Base-by-base conservation (phyloP, 1,140 invertebrate species). In the Habropoda laboriosa region DNA sequence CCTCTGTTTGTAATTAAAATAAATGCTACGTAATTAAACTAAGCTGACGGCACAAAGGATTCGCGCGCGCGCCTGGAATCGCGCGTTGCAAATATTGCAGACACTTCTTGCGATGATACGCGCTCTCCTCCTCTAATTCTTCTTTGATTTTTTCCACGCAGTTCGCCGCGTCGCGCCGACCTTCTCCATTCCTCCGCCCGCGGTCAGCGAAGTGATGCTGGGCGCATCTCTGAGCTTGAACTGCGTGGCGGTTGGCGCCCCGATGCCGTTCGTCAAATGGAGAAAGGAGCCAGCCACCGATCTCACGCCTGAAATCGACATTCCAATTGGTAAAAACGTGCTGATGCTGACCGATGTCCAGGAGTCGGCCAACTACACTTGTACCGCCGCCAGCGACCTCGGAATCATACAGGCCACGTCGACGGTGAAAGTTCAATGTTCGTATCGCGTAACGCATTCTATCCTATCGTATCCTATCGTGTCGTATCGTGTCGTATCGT, bases 261-360 rank as follows among this genome's bases (percentile, higher is more conserved):
- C 99, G 0, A 99, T 99, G 98, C 99, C 99, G 0, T 96, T 95
- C 86, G 98, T 99, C 61, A 98, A 98, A 92, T 99, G 98, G 98
- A 95, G 97, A 75, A 97, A 97, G 93, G 98, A 95, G 42, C 93
- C 95, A 27, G 95, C 95, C 6, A 95, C 95, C 88, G 97, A 98
- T 92, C 91, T 98, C 30, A 97, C 97, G 1, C 96, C 97, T 0
- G 96, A 97, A n/a, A n/a, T n/a, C 90, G 97, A 98, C 91, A 96
- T 97, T 53, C 96, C 97, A 0, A 95, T 97, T 18, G 97, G 97
- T 0, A 95, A 95, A 58, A 99, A 99, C 93, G 96, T 98, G 0
- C 94, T 99, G 27, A 94, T 96, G 75, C 90, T 99, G 80, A 96
- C 94, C 18, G 96, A 98, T 88, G 97, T 99, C 53, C 95, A 96